Percentiles rank a stretch among this genome's conserved stretches.
phyloP scores from a whole-genome alignment of 2,797 vertebrate genomes.

The Hafferia zeledoni region DNA sequence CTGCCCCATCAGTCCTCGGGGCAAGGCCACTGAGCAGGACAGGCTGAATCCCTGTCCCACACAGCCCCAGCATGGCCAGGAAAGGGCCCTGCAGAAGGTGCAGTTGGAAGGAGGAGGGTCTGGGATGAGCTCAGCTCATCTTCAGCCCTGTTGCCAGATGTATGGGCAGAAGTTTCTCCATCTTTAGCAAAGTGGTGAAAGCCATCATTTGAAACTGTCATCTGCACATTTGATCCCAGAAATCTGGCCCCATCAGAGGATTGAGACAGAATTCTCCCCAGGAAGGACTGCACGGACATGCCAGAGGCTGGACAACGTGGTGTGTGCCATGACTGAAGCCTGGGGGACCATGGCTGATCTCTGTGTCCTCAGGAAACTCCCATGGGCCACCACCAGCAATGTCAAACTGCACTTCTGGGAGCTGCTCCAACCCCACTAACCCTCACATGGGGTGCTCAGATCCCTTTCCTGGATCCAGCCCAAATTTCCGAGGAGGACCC shows the following conservation, averaged over 20 bases:
- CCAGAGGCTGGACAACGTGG: not conserved
- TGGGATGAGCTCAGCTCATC: not conserved
- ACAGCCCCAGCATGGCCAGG: not conserved
- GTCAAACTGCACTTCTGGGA: not conserved
- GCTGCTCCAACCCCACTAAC: not conserved
- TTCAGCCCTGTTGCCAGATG: not conserved
- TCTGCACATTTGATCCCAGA: not conserved
- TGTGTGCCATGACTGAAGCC: not conserved
- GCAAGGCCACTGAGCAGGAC: not conserved
- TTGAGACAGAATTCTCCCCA: accelerated
- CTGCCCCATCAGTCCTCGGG: not conserved
- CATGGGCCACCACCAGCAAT: not conserved
- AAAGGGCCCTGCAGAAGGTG: not conserved
- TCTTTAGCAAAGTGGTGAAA: not conserved
- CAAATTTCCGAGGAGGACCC: not conserved
- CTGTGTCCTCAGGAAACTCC: not conserved
- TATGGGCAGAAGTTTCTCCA: not conserved
- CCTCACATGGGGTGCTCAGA: not conserved
- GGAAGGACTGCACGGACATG: not conserved
- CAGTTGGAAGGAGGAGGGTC: not conserved
- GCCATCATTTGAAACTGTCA: not conserved
- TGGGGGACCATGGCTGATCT: not conserved
- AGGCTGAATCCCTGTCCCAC: not conserved
- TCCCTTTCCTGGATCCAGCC: not conserved
- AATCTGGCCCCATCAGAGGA: not conserved